phyloP scores from a whole-genome alignment of 2,797 vertebrate genomes.

The Fistularia commersonii region DNA sequence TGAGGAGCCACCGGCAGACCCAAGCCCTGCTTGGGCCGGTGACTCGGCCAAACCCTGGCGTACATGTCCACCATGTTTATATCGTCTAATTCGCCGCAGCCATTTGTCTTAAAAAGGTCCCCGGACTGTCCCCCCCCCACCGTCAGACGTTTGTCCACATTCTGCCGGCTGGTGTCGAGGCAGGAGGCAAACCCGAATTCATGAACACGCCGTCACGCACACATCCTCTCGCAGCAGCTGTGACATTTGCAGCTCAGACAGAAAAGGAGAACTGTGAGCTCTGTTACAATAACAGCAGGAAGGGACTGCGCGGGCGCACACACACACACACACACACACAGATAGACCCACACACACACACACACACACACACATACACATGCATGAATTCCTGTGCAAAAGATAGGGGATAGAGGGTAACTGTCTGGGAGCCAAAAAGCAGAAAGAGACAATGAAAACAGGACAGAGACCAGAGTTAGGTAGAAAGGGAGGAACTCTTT shows the following conservation, averaged over 20 bases:
- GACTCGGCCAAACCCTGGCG: conserved; percentile 38
- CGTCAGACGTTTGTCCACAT: not conserved
- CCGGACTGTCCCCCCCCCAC: too few species aligned
- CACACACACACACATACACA: too few species aligned
- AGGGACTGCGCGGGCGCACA: conserved; percentile 39
- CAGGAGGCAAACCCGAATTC: not conserved
- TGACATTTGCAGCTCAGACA: conserved; percentile 45
- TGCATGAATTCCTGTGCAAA: conserved; percentile 11
- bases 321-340: too few species aligned
- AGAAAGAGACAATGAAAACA: conserved; percentile 32
- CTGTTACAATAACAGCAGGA: conserved; percentile 62
- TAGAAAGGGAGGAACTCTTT: too few species aligned
- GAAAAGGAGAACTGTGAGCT: conserved; percentile 69
- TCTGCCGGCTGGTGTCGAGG: not conserved
- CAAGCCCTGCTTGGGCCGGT: conserved; percentile 34
- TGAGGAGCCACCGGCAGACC: conserved; percentile 43
- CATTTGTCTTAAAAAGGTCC: too few species aligned
- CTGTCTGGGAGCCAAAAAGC: conserved; percentile 34
- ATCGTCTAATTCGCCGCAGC: conserved; percentile 7
- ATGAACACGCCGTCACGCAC: conserved; percentile 10
- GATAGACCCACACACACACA: too few species aligned
- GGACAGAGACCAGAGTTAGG: too few species aligned
- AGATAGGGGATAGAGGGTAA: conserved; percentile 49
- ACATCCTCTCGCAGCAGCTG: conserved; percentile 52
- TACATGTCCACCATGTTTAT: conserved; percentile 66